These are phyloP conservation scores for Listrodromus nycthemerus DNA, from an alignment of 2,888 invertebrate species.

Conservation along the genomic window DNA sequence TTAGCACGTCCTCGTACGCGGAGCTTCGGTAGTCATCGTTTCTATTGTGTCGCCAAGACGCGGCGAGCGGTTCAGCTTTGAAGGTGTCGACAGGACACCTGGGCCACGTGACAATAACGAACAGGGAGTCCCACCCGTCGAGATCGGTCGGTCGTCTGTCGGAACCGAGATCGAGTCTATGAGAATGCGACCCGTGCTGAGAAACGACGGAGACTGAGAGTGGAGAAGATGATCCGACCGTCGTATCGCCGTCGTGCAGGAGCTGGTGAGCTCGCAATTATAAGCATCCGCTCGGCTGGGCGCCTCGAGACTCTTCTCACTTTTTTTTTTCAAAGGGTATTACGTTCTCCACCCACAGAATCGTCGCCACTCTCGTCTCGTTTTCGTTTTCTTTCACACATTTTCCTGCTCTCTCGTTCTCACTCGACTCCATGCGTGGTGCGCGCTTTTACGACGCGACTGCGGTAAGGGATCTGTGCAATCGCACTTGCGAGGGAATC, in stretches of 20 bases:
- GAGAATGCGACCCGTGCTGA: conserved; percentile 18
- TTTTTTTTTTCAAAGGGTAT: conserved; percentile 13
- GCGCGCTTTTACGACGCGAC: conserved; percentile 15
- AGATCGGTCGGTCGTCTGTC: conserved; percentile 51
- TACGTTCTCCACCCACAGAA: conserved; percentile 13
- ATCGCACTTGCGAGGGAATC: conserved; percentile 13
- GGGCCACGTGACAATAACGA: conserved; percentile 75
- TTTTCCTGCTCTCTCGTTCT: conserved; percentile 43
- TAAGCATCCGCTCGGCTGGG: conserved; percentile 76
- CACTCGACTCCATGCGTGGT: conserved; percentile 40
- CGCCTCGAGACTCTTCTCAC: conserved; percentile 38
- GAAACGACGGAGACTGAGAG: conserved; percentile 14
- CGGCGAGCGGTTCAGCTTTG: conserved; percentile 73
- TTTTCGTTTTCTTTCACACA: conserved; percentile 40
- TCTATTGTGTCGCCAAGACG: conserved; percentile 58
- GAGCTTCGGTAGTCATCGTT: conserved; percentile 56
- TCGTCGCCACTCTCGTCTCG: neutral
- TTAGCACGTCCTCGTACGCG: conserved; percentile 42
- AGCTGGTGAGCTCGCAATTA: conserved; percentile 71
- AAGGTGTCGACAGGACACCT: conserved; percentile 82
- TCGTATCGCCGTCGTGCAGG: conserved; percentile 38
- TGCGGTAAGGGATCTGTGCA: conserved; percentile 10
- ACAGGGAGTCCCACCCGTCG: conserved; percentile 67
- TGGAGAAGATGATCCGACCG: conserved; percentile 33
- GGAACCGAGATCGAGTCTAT: conserved; percentile 45